Conservation (phyloP, 2,797 vertebrate species). For the Kryptolebias ocellatus region DNA sequence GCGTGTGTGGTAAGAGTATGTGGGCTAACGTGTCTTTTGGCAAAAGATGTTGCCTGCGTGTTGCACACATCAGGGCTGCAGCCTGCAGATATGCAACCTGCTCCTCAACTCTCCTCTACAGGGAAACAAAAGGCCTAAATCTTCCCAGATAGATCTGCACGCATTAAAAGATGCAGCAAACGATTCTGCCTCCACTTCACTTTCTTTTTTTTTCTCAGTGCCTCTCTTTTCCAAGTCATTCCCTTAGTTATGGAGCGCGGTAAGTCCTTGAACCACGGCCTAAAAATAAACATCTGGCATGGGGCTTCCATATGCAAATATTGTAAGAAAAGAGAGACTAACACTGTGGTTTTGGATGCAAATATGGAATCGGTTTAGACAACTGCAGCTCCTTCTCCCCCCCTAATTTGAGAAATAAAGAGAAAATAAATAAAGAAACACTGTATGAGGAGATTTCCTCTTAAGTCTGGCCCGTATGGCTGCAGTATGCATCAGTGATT, state of each 20-base stretch:
- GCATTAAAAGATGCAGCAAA: slow-evolving; percentile 63
- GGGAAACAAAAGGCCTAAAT: slow-evolving; percentile 79
- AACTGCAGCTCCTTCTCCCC: slow-evolving; percentile 59
- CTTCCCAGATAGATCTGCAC: slow-evolving; percentile 73
- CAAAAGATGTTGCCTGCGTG: slow-evolving; percentile 57
- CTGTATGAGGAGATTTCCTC: slow-evolving; percentile 75
- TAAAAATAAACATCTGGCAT: slow-evolving; percentile 84
- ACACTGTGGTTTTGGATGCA: slow-evolving; percentile 79
- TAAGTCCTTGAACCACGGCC: slow-evolving; percentile 79
- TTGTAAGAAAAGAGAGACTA: slow-evolving; percentile 67
- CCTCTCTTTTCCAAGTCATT: slow-evolving; percentile 58
- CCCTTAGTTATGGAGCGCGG: slow-evolving; percentile 68
- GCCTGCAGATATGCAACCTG: slow-evolving; percentile 75
- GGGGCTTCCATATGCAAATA: slow-evolving; percentile 81
- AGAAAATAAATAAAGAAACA: slow-evolving; percentile 75
- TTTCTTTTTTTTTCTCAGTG: slow-evolving; percentile 18
- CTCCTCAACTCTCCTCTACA: slow-evolving; percentile 61
- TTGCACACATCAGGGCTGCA: slow-evolving; percentile 66
- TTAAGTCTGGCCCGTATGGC: slow-evolving; percentile 72
- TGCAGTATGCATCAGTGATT: slow-evolving; percentile 79
- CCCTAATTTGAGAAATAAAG: slow-evolving; percentile 66
- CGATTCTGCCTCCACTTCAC: slow-evolving; percentile 54
- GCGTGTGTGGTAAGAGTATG: slow-evolving; percentile 63
- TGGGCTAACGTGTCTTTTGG: slow-evolving; percentile 58
- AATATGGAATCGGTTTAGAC: slow-evolving; percentile 80